Evolutionary conservation across 2,113 vertebrate genomes (phyloP), one percentile per base, ranked within the genome.

Genomic region (Marmota flaviventris): DNA sequence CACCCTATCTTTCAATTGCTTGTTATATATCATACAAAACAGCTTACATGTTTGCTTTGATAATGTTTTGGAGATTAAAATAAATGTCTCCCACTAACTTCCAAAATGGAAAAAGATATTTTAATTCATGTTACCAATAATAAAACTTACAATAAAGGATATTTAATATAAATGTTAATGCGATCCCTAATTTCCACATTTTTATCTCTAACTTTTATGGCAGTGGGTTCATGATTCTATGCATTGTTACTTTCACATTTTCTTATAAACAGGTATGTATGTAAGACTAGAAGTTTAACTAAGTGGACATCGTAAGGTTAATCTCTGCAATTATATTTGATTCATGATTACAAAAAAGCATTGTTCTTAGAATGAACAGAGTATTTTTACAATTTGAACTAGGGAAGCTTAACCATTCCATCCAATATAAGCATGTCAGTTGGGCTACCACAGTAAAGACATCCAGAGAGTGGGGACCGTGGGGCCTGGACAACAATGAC

Each of bases 51-150:
- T 63, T 24, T 75, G 11, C 18, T 83, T 42, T 85, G 39, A 22
- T 25, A 12, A 8, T 63, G 32, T 16, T 65, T 17, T 81, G 11
- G 51, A 70, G 27, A 63, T 63, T 39, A 48, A 61, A 4, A 93
- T 8, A 93, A 84, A 81, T 39, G 12, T 18, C 6, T 92, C 56
- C 39, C 0, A 53, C 2, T 70, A 11, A 11, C 5, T 89, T 86
- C 4, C 11, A 93, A 85, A 91, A 48, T 39, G 63, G 5, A 93
- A 95, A 89, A 95, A 89, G 4, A 65, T 45, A 88, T 94, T 93
- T 89, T 90, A 8, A 91, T 53, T 88, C 16, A 27, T 20, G 85
- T 45, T 0, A 24, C 37, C 8, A 53, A 14, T 45, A 70, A 58
- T 56, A 61, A n/a, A 39, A 5, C 39, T 42, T 67, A 29, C 37